Evolutionary conservation across 1,140 invertebrate genomes (phyloP), one percentile per base, ranked within the genome.

Genomic region (Tenebrio molitor): DNA sequence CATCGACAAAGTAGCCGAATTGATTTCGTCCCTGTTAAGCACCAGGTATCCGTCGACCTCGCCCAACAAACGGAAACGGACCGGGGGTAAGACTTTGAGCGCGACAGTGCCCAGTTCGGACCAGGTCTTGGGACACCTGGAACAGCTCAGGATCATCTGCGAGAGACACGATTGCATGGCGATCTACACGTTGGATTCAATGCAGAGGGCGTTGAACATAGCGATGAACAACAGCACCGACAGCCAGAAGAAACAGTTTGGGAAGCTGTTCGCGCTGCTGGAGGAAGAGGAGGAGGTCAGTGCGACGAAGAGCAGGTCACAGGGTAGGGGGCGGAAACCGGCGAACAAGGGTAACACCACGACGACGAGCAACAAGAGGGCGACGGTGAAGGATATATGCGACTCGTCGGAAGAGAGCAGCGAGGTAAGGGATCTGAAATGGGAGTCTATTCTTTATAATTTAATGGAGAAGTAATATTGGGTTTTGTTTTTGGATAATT

Each of bases 121-220:
- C 80, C 89, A 96, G 87, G 92, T 97, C 69, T 86, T 99, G 75
- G 90, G 91, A 71, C 96, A 99, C 85, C 87, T 98, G 74, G 97
- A 99, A 84, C 91, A 95, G 84, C 89, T 98, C 84, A 88, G 96
- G 78, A 89, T 91, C 79, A 90, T 88, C 84, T 92, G 91, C 80
- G 83, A 84, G 69, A 86, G 86, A 36, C 87, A 87, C 15, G 83
- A 88, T 21, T 83, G 84, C 36, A 87, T 88, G 67, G 87, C 89
- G 29, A 87, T 95, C 69, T 94, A 92, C 82, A 89, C 89, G 66
- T 87, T 91, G 81, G 95, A 97, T 82, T 89, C 88, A 62, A 93
- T 99, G 89, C 96, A 97, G 83, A 91, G 92, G 82, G 95, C 95
- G 14, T 84, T 99, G 63, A 91, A 93, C 75, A 88, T 91, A 69